Evolutionary conservation across 30 jellyfish, hydroid and myxozoan genomes (phyloP).

Genomic region (Hydra vulgaris): DNA sequence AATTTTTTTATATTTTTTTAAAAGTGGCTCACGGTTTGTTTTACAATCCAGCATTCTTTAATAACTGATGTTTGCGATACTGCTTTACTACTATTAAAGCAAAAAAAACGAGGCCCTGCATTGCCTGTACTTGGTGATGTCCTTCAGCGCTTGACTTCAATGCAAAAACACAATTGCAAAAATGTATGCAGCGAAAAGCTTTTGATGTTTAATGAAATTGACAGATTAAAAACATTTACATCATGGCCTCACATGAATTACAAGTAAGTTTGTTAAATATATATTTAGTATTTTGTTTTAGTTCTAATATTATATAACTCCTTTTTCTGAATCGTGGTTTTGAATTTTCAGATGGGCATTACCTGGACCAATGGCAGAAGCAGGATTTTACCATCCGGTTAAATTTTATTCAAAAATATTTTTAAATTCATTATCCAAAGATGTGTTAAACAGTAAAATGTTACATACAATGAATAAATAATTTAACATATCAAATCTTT

Average conservation of each 20-base stretch:
- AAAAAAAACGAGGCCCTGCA: slow-evolving; percentile 68
- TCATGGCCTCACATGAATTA: slow-evolving; percentile 82
- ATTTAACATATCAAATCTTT: too few relatives aligned
- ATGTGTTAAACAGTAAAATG: too few relatives aligned
- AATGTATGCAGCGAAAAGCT: slow-evolving; percentile 40
- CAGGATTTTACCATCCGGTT: slow-evolving; percentile 95
- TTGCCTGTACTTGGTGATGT: slow-evolving; percentile 82
- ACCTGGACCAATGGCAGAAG: slow-evolving; percentile 97
- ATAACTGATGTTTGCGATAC: slow-evolving; percentile 38
- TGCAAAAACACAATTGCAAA: slow-evolving; percentile 28
- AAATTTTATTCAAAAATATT: neutral
- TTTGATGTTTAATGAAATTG: slow-evolving; percentile 77
- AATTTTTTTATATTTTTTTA: too few relatives aligned
- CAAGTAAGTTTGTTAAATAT: slow-evolving; percentile 32
- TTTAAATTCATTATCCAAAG: neutral
- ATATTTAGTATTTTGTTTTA: neutral
- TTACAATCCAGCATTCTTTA: slow-evolving; percentile 47
- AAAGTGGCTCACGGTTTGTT: slow-evolving; percentile 77
- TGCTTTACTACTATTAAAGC: slow-evolving; percentile 36
- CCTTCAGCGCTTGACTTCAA: slow-evolving; percentile 43
- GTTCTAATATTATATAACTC: too few relatives aligned
- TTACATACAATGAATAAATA: too few relatives aligned
- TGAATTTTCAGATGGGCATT: slow-evolving; percentile 61
- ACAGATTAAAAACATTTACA: slow-evolving; percentile 51
- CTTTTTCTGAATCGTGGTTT: too few relatives aligned